Conservation (phyloP, 2,113 vertebrate species). For the Indri indri region DNA sequence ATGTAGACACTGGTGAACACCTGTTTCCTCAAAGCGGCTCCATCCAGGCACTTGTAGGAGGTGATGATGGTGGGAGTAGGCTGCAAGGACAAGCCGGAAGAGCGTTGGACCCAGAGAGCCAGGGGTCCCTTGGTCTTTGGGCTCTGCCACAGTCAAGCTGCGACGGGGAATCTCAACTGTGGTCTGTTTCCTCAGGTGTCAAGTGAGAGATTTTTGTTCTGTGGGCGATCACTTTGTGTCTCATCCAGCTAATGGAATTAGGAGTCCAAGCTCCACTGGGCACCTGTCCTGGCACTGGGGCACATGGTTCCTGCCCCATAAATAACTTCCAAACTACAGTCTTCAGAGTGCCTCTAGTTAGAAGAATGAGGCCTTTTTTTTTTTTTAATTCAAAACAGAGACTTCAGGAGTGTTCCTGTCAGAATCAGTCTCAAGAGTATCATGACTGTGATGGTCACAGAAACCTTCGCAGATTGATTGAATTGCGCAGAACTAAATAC, state of each 20-base stretch:
- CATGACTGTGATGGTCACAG: fast-evolving
- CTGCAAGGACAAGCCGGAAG: too few relatives aligned
- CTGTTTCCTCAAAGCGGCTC: neutral
- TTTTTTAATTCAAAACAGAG: neutral
- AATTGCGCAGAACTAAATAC: neutral
- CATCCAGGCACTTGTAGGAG: neutral
- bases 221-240: neutral
- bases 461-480: neutral
- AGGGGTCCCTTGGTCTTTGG: neutral
- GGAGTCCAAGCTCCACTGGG: neutral
- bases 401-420: neutral
- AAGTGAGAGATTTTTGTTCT: neutral
- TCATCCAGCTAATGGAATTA: neutral
- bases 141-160: neutral
- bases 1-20: neutral
- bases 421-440: neutral
- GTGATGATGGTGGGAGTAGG: neutral
- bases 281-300: neutral
- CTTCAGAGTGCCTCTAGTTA: neutral
- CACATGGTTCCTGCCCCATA: neutral
- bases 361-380: neutral
- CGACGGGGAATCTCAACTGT: neutral
- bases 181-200: neutral
- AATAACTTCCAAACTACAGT: neutral
- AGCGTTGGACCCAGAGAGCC: too few relatives aligned